A percentile compares a stretch with the other conserved stretches of the same genome.
Conservation (phyloP, 2,797 vertebrate species). For the Enteromius treurensis region DNA sequence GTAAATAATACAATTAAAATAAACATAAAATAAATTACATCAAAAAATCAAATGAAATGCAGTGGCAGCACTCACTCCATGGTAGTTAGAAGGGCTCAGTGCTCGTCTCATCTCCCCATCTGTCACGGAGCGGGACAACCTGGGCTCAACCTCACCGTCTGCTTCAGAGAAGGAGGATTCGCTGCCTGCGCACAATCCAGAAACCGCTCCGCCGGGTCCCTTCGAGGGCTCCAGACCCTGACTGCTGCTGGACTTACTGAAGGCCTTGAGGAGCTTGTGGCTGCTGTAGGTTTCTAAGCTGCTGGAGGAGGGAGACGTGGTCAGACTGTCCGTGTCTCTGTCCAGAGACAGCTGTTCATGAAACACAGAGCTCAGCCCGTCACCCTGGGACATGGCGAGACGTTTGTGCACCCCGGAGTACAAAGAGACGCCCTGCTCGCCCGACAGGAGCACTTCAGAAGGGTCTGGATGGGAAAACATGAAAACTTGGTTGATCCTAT, state of each 20-base stretch:
- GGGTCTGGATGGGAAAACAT: conserved; percentile 61
- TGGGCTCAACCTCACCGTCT: conserved; percentile 83
- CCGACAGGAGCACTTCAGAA: conserved; percentile 71
- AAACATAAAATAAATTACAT: neutral
- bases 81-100: conserved; percentile 81
- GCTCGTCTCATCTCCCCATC: conserved; percentile 89
- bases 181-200: conserved; percentile 64
- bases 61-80: conserved; percentile 84
- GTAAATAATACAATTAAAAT: neutral
- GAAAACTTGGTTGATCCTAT: neutral
- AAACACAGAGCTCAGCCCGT: conserved; percentile 79
- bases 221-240: conserved; percentile 57
- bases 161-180: conserved; percentile 86
- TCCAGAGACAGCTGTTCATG: conserved; percentile 75
- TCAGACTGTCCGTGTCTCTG: conserved; percentile 79
- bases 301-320: conserved; percentile 85
- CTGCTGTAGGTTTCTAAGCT: conserved; percentile 87
- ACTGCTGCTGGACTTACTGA: conserved; percentile 75
- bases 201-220: conserved; percentile 64
- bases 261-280: conserved; percentile 83
- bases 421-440: conserved; percentile 78
- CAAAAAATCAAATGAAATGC: neutral
- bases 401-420: conserved; percentile 86
- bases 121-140: conserved; percentile 87
- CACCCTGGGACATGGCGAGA: conserved; percentile 74